Conservation (phyloP, 2,113 vertebrate species). For the Thymallus thymallus region DNA sequence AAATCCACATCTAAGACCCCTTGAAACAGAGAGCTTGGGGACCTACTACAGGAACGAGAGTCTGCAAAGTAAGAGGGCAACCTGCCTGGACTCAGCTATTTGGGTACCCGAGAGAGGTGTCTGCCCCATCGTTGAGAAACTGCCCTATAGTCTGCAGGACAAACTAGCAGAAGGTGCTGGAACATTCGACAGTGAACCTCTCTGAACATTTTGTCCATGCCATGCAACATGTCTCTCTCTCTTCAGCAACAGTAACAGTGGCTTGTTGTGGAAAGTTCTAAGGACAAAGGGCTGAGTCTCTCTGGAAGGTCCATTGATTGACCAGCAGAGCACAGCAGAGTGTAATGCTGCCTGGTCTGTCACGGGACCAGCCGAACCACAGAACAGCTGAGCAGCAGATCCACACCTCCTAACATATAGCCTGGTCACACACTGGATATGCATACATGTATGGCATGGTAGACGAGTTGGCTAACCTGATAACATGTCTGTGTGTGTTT, state of each 20-base stretch:
- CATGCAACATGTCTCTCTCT: slow-evolving; percentile 29
- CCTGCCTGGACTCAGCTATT: no score
- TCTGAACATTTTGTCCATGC: slow-evolving; percentile 36
- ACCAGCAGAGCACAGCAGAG: background rate
- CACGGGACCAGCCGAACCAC: background rate
- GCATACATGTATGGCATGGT: no score
- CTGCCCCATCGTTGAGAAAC: no score
- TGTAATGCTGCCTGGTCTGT: background rate
- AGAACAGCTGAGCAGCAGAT: background rate
- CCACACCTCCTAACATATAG: background rate
- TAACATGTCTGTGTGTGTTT: no score
- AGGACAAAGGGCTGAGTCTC: slow-evolving; percentile 47
- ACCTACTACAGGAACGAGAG: no score
- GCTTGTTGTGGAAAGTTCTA: slow-evolving; percentile 49
- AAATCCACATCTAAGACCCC: no score
- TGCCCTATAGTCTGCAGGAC: no score
- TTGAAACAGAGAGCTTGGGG: no score
- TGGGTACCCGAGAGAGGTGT: no score
- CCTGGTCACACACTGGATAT: no score
- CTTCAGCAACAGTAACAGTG: slow-evolving; percentile 40
- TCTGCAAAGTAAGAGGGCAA: no score
- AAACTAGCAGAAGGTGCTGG: slow-evolving; percentile 48
- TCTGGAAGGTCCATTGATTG: slow-evolving; percentile 48
- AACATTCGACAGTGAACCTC: slow-evolving; percentile 40
- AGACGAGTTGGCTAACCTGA: no score